Conservation (phyloP, 1,140 invertebrate species). For the Zaprionus ornatus region DNA sequence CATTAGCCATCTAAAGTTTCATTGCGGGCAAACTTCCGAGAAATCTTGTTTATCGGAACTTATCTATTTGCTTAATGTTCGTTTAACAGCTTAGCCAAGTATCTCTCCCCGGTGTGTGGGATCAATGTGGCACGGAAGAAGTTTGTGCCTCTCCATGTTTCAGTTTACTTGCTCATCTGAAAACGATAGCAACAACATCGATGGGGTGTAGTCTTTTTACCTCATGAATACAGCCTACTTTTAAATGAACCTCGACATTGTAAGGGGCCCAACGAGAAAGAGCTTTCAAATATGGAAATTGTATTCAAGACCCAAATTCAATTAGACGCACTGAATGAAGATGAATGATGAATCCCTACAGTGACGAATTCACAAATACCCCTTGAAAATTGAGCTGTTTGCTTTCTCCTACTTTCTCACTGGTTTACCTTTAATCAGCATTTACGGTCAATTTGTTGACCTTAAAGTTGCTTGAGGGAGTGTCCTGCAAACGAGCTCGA, state of each 20-base stretch:
- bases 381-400: neutral
- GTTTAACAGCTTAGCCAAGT: constrained; percentile 37
- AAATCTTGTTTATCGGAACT: constrained; percentile 42
- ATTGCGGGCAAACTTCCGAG: constrained; percentile 50
- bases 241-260: neutral
- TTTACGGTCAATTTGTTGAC: constrained; percentile 7
- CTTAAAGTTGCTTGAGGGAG: constrained; percentile 3
- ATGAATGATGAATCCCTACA: neutral
- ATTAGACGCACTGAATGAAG: constrained; percentile 15
- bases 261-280: neutral
- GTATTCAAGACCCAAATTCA: constrained; percentile 9
- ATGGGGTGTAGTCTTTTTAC: neutral
- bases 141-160: neutral
- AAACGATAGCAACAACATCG: neutral
- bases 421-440: neutral
- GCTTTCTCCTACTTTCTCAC: neutral
- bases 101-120: neutral
- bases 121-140: neutral
- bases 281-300: constrained; percentile 1
- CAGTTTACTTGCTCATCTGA: neutral
- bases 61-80: constrained; percentile 50
- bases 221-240: neutral
- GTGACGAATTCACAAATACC: neutral
- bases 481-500: neutral
- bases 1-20: constrained; percentile 59